Conservation (phyloP, 1,140 invertebrate species). For the Atopsyche davidsoni region DNA sequence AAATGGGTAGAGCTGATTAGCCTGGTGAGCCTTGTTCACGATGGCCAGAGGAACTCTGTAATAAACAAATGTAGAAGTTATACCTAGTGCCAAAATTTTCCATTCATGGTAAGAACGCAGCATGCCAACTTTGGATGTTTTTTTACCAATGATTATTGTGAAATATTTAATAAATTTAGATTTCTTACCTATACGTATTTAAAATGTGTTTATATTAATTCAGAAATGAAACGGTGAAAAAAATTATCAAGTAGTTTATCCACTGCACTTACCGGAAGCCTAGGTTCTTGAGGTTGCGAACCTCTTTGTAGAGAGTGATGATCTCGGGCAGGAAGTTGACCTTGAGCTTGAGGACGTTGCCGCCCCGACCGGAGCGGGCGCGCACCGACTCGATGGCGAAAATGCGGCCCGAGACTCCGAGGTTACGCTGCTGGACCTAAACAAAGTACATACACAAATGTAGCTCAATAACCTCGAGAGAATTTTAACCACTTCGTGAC, state of each 20-base stretch:
- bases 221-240: neutral
- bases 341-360: conserved; percentile 84
- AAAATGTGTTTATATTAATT: too few species aligned
- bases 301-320: conserved; percentile 97
- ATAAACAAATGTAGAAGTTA: too few species aligned
- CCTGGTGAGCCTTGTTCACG: conserved; percentile 98
- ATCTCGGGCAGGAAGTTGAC: conserved; percentile 99
- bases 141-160: too few species aligned
- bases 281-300: conserved; percentile 92
- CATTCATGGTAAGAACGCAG: too few species aligned
- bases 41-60: conserved; percentile 89
- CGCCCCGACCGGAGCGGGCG: conserved; percentile 75
- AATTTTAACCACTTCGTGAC: too few species aligned
- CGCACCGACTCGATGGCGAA: conserved; percentile 89
- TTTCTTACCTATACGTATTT: too few species aligned
- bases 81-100: too few species aligned
- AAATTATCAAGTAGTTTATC: too few species aligned
- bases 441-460: conserved; percentile 6
- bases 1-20: conserved; percentile 97
- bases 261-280: conserved; percentile 76
- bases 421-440: conserved; percentile 84
- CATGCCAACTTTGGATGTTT: too few species aligned
- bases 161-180: too few species aligned
- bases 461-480: too few species aligned
- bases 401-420: conserved; percentile 89